Evolutionary conservation across 2,888 invertebrate genomes (phyloP), one percentile per base, ranked within the genome.

Genomic region (Habroteleia sp.): DNA sequence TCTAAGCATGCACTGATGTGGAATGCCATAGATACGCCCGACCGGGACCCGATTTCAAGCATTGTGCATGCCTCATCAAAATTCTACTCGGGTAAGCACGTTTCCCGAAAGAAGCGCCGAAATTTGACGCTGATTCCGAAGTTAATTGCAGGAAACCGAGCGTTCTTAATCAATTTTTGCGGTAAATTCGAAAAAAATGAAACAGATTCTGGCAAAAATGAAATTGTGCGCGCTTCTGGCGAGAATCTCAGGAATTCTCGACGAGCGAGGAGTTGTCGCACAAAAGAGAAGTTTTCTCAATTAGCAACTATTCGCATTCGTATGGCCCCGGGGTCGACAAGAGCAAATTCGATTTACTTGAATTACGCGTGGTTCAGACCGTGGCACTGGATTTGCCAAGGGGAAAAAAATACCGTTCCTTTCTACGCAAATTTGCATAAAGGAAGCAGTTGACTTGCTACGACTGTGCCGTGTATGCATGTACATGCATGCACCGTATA

Each of bases 271-370:
- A 56, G 44, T 37, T 60, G 58, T 60, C 73, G 60, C 42, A 29
- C 52, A 44, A 54, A 60, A 39, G 66, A 62, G 58, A 66, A 74
- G 74, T 74, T 74, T 74, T 74, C 74, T 74, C 66, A 74, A 74
- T 74, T 66, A 74, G 74, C 60, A 74, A 74, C 73, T 73, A 74
- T 66, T 74, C 74, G 66, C 62, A 66, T 66, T 66, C 66, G 74
- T 27, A 62, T 60, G 74, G 62, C 66, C 65, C 14, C 74, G 48
- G 48, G 62, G 52, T 44, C 65, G 66, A 74, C 74, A 54, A 37
- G 50, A 52, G 60, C 58, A 60, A 73, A 73, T 73, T 73, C 73
- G 60, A 73, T 73, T 73, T 73, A 46, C 60, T 52, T 54, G 72
- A 72, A 63, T 72, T 63, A 72, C 72, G 56, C 62, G 63, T 63